Evolutionary conservation across 2,888 invertebrate genomes (phyloP).

Genomic region (Mythimna vitellina): DNA sequence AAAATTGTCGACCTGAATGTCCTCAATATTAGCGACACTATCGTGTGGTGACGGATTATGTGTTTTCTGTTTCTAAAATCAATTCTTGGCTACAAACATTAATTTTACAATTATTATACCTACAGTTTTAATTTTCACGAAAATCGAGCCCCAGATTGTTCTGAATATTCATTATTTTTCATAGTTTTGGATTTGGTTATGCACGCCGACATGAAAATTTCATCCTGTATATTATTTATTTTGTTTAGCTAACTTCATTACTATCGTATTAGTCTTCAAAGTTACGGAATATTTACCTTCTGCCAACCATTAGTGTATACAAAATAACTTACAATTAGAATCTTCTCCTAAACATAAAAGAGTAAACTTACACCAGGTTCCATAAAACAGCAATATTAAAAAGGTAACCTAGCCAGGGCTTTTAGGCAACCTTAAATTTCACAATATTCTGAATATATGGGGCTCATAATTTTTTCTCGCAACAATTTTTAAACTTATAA

Average conservation of each 20-base stretch:
- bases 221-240: neutral
- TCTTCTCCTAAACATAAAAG: slow-evolving; percentile 11
- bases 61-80: too few relatives aligned
- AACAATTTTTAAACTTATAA: slow-evolving; percentile 30
- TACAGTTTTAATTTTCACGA: too few relatives aligned
- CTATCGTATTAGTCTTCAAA: neutral
- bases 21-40: too few relatives aligned
- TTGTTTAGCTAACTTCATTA: neutral
- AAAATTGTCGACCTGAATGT: too few relatives aligned
- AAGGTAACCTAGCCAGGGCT: slow-evolving; percentile 5
- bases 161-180: too few relatives aligned
- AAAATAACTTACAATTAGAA: neutral
- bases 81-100: too few relatives aligned
- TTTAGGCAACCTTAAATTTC: slow-evolving; percentile 10
- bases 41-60: too few relatives aligned
- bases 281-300: neutral
- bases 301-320: neutral
- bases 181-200: too few relatives aligned
- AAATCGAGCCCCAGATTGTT: too few relatives aligned
- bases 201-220: too few relatives aligned
- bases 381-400: slow-evolving; percentile 31
- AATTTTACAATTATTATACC: too few relatives aligned
- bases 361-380: slow-evolving; percentile 12
- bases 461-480: slow-evolving; percentile 11
- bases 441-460: slow-evolving; percentile 30